Evolutionary conservation across 1,140 invertebrate genomes (phyloP).

Genomic region (Philaenus spumarius): DNA sequence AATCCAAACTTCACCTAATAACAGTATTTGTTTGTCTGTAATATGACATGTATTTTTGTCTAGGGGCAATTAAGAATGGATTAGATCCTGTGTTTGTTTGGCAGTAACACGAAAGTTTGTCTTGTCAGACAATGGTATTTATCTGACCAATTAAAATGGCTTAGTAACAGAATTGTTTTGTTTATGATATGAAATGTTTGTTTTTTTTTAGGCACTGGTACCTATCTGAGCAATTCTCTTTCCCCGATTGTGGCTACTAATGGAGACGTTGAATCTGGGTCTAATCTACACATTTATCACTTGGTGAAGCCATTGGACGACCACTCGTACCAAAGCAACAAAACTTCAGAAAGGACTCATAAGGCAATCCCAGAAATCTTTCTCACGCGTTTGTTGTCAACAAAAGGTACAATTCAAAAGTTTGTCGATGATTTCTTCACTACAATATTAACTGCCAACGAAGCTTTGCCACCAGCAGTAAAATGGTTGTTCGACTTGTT

Average conservation of each 20-base stretch:
- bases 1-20: too few species aligned
- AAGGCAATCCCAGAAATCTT: constrained; percentile 96
- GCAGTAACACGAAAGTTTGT: too few species aligned
- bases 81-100: too few species aligned
- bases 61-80: too few species aligned
- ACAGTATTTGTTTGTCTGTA: too few species aligned
- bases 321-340: constrained; percentile 43
- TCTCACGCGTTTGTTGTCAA: constrained; percentile 83
- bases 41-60: too few species aligned
- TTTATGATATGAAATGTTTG: too few species aligned
- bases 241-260: constrained; percentile 68
- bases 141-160: too few species aligned
- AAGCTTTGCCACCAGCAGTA: constrained; percentile 82
- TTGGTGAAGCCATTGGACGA: constrained; percentile 78
- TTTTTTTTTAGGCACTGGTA: constrained; percentile 52
- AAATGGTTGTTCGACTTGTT: constrained; percentile 95
- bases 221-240: constrained; percentile 68
- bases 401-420: constrained; percentile 93
- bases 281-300: constrained; percentile 69
- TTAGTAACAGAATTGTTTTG: too few species aligned
- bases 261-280: constrained; percentile 64
- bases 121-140: too few species aligned
- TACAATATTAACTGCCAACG: constrained; percentile 82
- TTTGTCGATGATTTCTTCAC: constrained; percentile 94
- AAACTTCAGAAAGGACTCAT: constrained; percentile 66